Conservation (phyloP, 1,140 invertebrate genomes). For the Drosophila subobscura region DNA sequence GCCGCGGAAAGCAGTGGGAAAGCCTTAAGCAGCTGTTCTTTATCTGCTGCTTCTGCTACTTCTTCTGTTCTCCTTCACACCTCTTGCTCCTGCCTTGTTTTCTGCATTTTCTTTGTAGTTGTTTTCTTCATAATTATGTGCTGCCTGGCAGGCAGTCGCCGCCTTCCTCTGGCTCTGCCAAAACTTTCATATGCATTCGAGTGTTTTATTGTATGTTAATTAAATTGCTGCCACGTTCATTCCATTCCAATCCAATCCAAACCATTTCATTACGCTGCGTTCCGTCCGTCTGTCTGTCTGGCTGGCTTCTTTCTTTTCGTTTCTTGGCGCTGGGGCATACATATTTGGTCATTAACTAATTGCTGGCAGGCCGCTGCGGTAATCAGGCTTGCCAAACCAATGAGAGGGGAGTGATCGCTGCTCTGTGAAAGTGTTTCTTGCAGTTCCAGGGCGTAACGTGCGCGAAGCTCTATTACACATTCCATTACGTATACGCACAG, state of each 20-base stretch:
- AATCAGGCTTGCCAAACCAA: slow-evolving; percentile 49
- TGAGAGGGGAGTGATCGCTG: slow-evolving; percentile 1
- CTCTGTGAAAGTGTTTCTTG: slow-evolving; percentile 56
- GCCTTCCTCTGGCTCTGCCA: too few species aligned
- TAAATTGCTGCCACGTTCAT: slow-evolving; percentile 58
- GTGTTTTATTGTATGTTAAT: slow-evolving; percentile 78
- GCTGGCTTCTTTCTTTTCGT: not conserved
- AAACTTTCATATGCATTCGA: slow-evolving; percentile 65
- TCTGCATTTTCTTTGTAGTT: slow-evolving; percentile 23
- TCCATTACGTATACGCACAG: slow-evolving; percentile 72
- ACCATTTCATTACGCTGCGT: slow-evolving; percentile 30
- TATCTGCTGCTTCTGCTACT: not conserved
- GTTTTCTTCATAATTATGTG: too few species aligned
- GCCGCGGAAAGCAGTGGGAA: slow-evolving; percentile 12
- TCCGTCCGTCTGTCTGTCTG: not conserved
- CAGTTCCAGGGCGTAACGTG: slow-evolving; percentile 30
- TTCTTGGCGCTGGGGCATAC: slow-evolving; percentile 67
- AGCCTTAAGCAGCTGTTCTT: not conserved
- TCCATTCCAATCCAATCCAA: slow-evolving; percentile 43
- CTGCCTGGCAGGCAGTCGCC: slow-evolving; percentile 10
- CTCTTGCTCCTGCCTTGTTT: too few species aligned
- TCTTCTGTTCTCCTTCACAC: too few species aligned
- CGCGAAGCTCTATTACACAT: slow-evolving; percentile 31
- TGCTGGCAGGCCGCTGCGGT: slow-evolving; percentile 55
- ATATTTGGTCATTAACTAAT: slow-evolving; percentile 82